A percentile compares a stretch with the other conserved stretches of the same genome.
These are phyloP conservation scores for Thaumatotibia leucotreta DNA, from an alignment of 1,140 invertebrate genomes.

Conservation along the genomic window DNA sequence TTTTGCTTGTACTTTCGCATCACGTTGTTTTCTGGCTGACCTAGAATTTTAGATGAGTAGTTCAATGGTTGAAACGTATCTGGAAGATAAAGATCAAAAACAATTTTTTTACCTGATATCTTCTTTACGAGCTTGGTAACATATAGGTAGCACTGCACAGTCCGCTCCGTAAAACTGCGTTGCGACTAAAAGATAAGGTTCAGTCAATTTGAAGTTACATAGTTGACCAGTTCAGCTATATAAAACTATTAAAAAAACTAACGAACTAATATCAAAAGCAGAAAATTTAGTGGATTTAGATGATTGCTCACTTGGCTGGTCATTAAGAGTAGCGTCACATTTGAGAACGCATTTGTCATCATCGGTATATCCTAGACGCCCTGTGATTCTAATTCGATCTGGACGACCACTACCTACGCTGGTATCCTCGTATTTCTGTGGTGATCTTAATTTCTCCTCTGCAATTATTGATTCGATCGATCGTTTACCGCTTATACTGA, in stretches of 20 bases:
- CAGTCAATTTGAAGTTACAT: background rate
- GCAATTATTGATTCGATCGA: background rate
- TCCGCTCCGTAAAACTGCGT: background rate
- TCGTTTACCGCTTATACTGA: background rate
- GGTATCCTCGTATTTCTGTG: background rate
- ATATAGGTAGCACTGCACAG: background rate
- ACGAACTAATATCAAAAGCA: no score
- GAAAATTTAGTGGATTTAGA: no score
- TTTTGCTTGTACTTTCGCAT: slow-evolving; percentile 31
- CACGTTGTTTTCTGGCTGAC: slow-evolving; percentile 19
- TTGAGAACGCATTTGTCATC: slow-evolving; percentile 51
- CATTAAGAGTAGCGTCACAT: slow-evolving; percentile 49
- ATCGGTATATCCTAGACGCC: slow-evolving; percentile 43
- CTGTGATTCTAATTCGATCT: slow-evolving; percentile 40
- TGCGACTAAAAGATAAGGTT: background rate
- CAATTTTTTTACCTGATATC: background rate
- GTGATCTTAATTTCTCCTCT: background rate
- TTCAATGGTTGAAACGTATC: background rate
- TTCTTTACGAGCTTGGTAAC: background rate
- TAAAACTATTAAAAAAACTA: no score
- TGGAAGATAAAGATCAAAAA: no score
- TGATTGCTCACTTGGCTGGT: slow-evolving; percentile 44
- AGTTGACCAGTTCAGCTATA: no score
- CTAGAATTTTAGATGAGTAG: background rate
- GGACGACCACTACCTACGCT: background rate